These are phyloP conservation scores for Hydractinia symbiolongicarpus DNA, from an alignment of 30 jellyfish, hydroid and myxozoan genomes.

Conservation along the genomic window DNA sequence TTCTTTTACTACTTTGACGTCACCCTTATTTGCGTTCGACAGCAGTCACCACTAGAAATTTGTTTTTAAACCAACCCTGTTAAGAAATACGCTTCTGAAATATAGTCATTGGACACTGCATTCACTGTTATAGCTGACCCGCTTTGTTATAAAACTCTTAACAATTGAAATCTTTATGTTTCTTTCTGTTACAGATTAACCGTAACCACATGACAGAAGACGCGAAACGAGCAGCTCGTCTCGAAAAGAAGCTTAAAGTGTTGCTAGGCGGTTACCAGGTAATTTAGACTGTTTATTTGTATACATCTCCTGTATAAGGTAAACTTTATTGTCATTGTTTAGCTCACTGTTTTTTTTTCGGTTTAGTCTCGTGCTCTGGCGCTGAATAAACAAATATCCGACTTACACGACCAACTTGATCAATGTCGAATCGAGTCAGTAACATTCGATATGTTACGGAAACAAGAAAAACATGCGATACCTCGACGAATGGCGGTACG, in stretches of 20 bases:
- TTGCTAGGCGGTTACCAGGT: slow-evolving; percentile 99
- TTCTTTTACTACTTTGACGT: no score
- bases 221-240: slow-evolving; percentile 90
- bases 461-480: slow-evolving; percentile 80
- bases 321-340: no score
- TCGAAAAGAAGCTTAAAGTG: slow-evolving; percentile 73
- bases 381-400: slow-evolving; percentile 77
- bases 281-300: background rate
- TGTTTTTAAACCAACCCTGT: no score
- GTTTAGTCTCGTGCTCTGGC: slow-evolving; percentile 93
- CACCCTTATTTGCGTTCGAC: no score
- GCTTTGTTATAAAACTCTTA: no score
- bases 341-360: background rate
- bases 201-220: slow-evolving; percentile 97
- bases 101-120: no score
- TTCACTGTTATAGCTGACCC: no score
- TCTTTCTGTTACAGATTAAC: slow-evolving; percentile 32
- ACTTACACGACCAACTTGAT: slow-evolving; percentile 82
- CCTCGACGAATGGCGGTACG: slow-evolving; percentile 88
- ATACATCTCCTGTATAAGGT: no score
- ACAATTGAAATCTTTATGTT: no score
- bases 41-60: no score
- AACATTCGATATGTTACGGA: slow-evolving; percentile 73
- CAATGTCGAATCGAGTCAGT: slow-evolving; percentile 89
- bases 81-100: no score